Evolutionary conservation across 2,113 vertebrate genomes (phyloP), one percentile per base, ranked within the genome.

Genomic region (Paralichthys olivaceus): DNA sequence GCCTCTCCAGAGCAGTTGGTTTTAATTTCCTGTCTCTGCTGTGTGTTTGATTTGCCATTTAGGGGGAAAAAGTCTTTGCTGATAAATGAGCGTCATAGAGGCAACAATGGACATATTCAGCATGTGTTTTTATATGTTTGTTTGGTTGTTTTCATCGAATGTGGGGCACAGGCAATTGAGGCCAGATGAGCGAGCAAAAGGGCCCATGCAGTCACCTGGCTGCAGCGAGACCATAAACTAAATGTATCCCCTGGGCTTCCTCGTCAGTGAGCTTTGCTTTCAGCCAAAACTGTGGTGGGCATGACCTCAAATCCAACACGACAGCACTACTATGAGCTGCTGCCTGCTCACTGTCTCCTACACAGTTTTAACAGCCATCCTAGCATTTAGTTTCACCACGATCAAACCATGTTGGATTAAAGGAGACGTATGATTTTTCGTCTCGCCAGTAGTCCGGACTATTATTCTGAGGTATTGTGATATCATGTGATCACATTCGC

Each of bases 1-100:
- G 12, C 60, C 28, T 76, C 79, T 68, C 40, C 63, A 62, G 73
- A 87, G 69, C 87, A 89, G 81, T 91, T 90, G 88, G 70, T 90
- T 94, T 87, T 84, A 77, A 92, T 92, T 92, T 91, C 73, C 86
- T 72, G 75, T 82, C 72, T 79, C 65, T 79, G 78, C 55, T 80
- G 57, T 80, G 75, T 78, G 19, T 85, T 64, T 77, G 25, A 57
- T 68, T 28, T 77, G 56, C 83, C 55, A 47, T 87, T 88, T 58
- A 60, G 57, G 4, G 32, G 47, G 45, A 49, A 55, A 49, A 40
- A 51, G 69, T 25, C 62, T 65, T 40, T 57, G 34, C 79, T 84
- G 83, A 90, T 92, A 87, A 86, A 86, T 80, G 83, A 84, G 61
- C 69, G 9, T 83, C 80, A 72, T 66, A 73, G 62, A 83, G 57